Conservation (phyloP, 2,113 vertebrate genomes). For the Tupaia tana region DNA sequence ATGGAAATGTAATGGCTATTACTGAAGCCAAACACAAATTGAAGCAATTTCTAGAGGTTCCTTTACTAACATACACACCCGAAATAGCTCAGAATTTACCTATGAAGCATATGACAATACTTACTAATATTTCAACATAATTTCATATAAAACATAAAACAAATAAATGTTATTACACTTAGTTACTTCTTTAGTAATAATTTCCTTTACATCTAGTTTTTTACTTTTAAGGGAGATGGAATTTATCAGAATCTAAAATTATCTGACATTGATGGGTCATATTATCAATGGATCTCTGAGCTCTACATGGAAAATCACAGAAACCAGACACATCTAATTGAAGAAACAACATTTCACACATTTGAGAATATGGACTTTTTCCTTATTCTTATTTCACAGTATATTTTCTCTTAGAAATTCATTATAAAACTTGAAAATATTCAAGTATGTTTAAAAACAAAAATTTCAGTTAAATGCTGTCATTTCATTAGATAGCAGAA, state of each 20-base stretch:
- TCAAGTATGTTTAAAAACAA: constrained; percentile 24
- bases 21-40: constrained; percentile 29
- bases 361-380: background rate
- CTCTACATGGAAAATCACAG: background rate
- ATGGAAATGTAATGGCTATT: background rate
- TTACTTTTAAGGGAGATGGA: background rate
- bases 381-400: background rate
- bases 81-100: background rate
- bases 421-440: constrained; percentile 30
- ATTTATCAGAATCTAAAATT: background rate
- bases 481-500: background rate
- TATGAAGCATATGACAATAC: background rate
- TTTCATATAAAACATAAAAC: constrained; percentile 2
- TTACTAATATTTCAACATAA: constrained; percentile 25
- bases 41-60: background rate
- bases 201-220: background rate
- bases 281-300: background rate
- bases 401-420: background rate
- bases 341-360: background rate
- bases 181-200: constrained; percentile 7
- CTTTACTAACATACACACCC: background rate
- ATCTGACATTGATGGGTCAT: background rate
- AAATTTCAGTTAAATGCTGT: background rate
- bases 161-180: constrained; percentile 16
- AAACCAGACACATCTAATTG: background rate